Evolutionary conservation across 2,888 invertebrate genomes (phyloP).

Genomic region (Helicoverpa assulta): DNA sequence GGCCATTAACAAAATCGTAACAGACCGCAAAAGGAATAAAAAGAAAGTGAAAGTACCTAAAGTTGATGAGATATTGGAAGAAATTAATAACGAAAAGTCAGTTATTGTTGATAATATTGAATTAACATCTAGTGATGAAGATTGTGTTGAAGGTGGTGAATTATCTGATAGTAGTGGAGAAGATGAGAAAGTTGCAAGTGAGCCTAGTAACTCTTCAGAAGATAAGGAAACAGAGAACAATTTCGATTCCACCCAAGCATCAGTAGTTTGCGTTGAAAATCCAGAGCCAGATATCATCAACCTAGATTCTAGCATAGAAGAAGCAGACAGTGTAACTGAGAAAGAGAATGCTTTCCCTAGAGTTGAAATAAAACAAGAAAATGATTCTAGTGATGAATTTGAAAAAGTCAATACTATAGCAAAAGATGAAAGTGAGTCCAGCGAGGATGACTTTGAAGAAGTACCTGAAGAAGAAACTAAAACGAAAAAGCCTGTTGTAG

Average conservation of each 20-base stretch:
- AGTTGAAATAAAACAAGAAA: constrained; percentile 41
- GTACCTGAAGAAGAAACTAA: constrained; percentile 80
- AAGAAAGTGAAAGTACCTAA: constrained; percentile 69
- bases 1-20: constrained; percentile 91
- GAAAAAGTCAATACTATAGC: constrained; percentile 33
- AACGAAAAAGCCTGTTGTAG: constrained; percentile 80
- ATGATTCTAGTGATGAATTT: constrained; percentile 39
- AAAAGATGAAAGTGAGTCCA: constrained; percentile 72
- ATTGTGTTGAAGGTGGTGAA: constrained; percentile 69
- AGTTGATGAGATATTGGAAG: constrained; percentile 79
- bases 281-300: constrained; percentile 70
- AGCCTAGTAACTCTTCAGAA: constrained; percentile 37
- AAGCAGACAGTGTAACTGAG: constrained; percentile 37
- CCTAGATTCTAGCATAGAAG: constrained; percentile 76
- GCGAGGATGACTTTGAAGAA: constrained; percentile 89
- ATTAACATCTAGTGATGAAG: constrained; percentile 82
- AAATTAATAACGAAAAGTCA: constrained; percentile 80
- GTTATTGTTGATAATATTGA: constrained; percentile 78
- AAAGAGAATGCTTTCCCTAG: constrained; percentile 2
- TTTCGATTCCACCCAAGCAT: constrained; percentile 71
- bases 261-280: constrained; percentile 76
- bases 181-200: constrained; percentile 36
- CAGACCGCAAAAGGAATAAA: constrained; percentile 67
- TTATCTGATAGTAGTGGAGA: constrained; percentile 68
- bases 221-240: constrained; percentile 42